These are phyloP conservation scores for Leptatherina wallacei DNA, from an alignment of 2,797 vertebrate species.

Conservation along the genomic window DNA sequence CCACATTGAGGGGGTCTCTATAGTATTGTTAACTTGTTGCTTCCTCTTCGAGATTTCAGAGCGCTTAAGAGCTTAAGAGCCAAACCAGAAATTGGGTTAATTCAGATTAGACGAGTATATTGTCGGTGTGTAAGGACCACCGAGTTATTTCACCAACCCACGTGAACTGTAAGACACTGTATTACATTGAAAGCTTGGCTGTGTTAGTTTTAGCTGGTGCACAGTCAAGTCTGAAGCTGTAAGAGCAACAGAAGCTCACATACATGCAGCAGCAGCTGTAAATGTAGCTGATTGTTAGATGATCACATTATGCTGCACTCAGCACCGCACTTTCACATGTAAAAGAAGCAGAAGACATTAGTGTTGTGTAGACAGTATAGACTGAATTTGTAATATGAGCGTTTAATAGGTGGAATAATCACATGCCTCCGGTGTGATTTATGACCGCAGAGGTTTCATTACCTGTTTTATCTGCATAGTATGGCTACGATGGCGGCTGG, in stretches of 20 bases:
- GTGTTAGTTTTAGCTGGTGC: not conserved
- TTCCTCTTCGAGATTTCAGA: slow-evolving; percentile 66
- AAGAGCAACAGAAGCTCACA: slow-evolving; percentile 19
- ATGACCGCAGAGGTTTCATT: slow-evolving; percentile 62
- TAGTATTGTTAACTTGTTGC: slow-evolving; percentile 67
- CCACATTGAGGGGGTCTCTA: slow-evolving; percentile 36
- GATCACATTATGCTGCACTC: slow-evolving; percentile 64
- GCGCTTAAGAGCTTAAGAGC: slow-evolving; percentile 75
- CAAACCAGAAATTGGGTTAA: slow-evolving; percentile 76
- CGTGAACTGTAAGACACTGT: slow-evolving; percentile 21
- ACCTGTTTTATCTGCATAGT: slow-evolving; percentile 63
- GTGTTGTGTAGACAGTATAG: slow-evolving; percentile 33
- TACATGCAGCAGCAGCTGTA: slow-evolving; percentile 31
- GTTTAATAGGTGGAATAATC: slow-evolving; percentile 51
- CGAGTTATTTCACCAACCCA: slow-evolving; percentile 22
- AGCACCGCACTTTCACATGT: slow-evolving; percentile 34
- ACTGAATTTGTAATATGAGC: slow-evolving; percentile 55
- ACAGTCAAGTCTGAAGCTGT: slow-evolving; percentile 5
- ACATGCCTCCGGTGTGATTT: slow-evolving; percentile 58
- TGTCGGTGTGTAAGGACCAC: slow-evolving; percentile 60
- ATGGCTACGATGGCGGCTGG: slow-evolving; percentile 34
- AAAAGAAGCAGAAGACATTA: slow-evolving; percentile 46
- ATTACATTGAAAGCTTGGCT: not conserved
- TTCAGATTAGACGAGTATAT: slow-evolving; percentile 72
- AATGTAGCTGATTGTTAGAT: slow-evolving; percentile 37